These are phyloP conservation scores for Hypocryptadius cinnamomeus DNA, from an alignment of 2,113 vertebrate genomes.

Conservation along the genomic window DNA sequence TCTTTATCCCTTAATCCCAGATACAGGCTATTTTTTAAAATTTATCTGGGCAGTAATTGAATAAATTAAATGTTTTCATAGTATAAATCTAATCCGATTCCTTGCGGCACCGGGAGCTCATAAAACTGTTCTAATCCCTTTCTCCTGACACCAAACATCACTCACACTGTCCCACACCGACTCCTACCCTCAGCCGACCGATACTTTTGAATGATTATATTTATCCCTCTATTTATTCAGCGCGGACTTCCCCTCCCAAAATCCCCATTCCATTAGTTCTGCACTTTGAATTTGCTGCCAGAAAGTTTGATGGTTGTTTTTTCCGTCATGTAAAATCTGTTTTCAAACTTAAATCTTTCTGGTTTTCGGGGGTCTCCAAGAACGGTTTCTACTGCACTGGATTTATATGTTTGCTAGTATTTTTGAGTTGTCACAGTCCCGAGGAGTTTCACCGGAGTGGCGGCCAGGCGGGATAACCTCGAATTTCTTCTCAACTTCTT, in stretches of 20 bases:
- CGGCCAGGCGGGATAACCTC: neutral
- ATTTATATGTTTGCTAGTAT: rapidly evolving
- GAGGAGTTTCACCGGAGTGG: neutral
- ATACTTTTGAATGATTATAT: neutral
- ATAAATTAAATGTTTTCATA: neutral
- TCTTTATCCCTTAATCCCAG: neutral
- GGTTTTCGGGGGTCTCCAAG: neutral
- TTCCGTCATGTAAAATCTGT: neutral
- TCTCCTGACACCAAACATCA: neutral
- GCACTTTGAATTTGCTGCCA: neutral
- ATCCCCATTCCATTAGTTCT: neutral
- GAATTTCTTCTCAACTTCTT: neutral
- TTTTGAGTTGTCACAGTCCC: neutral
- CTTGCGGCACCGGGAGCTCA: neutral
- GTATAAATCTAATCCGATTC: neutral
- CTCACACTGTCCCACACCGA: neutral
- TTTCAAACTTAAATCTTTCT: neutral
- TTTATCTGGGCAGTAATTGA: neutral
- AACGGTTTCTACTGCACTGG: neutral
- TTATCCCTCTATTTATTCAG: neutral
- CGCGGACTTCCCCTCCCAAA: neutral
- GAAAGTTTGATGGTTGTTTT: neutral
- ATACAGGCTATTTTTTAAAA: neutral
- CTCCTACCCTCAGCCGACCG: neutral
- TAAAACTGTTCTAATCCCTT: neutral